A percentile compares a stretch with the other conserved stretches of the same genome.
Conservation (phyloP, 2,797 vertebrate genomes). For the Platalea minor region DNA sequence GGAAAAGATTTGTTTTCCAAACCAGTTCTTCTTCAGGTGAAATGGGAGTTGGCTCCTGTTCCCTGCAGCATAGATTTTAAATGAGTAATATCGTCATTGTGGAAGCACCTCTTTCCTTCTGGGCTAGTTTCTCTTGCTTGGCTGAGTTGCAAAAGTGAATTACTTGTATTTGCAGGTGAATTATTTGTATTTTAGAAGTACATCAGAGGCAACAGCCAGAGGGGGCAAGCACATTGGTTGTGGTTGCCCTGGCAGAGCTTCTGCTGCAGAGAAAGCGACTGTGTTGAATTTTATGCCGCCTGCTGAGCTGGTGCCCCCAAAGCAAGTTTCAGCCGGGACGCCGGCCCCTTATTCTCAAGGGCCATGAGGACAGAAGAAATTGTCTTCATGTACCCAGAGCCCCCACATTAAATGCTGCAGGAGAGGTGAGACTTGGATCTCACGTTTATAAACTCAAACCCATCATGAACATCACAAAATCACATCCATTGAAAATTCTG, state of each 20-base stretch:
- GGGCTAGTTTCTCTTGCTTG: neutral
- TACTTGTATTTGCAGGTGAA: neutral
- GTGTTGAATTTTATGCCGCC: neutral
- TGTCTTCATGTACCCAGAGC: neutral
- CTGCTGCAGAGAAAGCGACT: neutral
- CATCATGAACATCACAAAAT: neutral
- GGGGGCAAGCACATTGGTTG: neutral
- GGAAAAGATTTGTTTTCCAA: neutral
- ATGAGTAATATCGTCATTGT: neutral
- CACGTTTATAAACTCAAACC: neutral
- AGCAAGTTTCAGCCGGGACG: neutral
- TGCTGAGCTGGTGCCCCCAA: neutral
- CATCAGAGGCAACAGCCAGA: neutral
- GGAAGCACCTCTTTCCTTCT: slow-evolving; percentile 15
- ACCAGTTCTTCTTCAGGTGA: neutral
- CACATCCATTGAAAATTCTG: neutral
- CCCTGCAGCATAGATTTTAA: neutral
- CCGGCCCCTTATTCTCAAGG: neutral
- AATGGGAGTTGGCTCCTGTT: neutral
- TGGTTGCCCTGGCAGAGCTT: neutral
- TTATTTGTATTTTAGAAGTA: neutral
- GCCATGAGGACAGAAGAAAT: neutral
- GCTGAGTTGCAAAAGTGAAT: neutral
- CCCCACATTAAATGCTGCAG: neutral
- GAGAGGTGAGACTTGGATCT: neutral